Conservation (phyloP, 2,797 vertebrate genomes). For the Karalla daura region DNA sequence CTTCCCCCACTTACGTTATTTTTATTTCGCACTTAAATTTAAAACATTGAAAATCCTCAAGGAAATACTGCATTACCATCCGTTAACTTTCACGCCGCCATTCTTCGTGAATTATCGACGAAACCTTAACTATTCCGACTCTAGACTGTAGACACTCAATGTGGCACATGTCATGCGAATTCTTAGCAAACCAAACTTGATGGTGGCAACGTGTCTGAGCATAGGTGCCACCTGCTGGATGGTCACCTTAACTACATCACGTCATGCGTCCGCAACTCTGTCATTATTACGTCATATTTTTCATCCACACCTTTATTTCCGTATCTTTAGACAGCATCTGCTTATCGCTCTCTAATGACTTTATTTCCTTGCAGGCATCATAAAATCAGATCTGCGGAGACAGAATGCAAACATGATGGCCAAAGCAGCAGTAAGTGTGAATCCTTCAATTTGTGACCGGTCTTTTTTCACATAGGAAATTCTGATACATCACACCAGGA, state of each 20-base stretch:
- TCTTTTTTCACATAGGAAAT: neutral
- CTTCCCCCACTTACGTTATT: too few species aligned
- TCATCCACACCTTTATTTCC: neutral
- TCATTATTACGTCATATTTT: constrained; percentile 7
- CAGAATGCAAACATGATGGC: constrained; percentile 87
- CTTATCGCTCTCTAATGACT: too few species aligned
- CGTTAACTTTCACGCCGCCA: too few species aligned
- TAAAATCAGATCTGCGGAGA: constrained; percentile 92
- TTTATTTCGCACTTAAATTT: too few species aligned
- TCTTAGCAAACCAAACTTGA: neutral
- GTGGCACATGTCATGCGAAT: constrained; percentile 8
- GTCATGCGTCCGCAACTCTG: neutral
- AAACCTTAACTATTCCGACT: too few species aligned
- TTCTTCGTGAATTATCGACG: too few species aligned
- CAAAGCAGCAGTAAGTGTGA: constrained; percentile 85
- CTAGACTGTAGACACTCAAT: too few species aligned
- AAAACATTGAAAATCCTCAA: too few species aligned
- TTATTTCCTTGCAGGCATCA: constrained; percentile 83
- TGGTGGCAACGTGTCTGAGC: neutral
- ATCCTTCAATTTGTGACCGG: neutral
- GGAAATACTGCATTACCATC: too few species aligned
- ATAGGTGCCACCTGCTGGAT: constrained; percentile 46
- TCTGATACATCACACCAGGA: neutral
- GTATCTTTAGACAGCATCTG: neutral
- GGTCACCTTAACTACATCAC: neutral